Evolutionary conservation across 2,888 invertebrate genomes (phyloP).

Genomic region (Dasypolia templi): DNA sequence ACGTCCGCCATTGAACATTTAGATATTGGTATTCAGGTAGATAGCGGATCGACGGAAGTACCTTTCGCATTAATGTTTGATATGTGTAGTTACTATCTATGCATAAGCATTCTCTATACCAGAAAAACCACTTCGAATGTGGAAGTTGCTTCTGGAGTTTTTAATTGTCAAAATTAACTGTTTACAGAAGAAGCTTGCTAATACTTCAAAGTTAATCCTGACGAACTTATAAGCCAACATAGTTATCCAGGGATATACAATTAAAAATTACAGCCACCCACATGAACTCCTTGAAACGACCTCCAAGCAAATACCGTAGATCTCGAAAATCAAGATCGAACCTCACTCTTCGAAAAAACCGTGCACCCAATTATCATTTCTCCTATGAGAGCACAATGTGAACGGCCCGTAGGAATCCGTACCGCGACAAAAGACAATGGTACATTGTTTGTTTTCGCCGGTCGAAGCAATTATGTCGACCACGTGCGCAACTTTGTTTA

Average conservation of each 20-base stretch:
- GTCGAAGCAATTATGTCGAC: constrained; percentile 79
- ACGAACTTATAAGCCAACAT: too few relatives aligned
- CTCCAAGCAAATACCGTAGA: constrained; percentile 20
- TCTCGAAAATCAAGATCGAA: constrained; percentile 31
- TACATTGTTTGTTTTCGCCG: constrained; percentile 83
- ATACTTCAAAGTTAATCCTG: neutral
- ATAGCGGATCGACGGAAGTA: neutral
- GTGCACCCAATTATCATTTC: constrained; percentile 62
- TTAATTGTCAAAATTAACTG: neutral
- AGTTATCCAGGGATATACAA: too few relatives aligned
- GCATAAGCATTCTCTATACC: neutral
- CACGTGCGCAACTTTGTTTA: constrained; percentile 85
- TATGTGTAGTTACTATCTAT: too few relatives aligned
- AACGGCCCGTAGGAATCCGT: constrained; percentile 67
- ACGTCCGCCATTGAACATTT: neutral
- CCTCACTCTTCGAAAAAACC: constrained; percentile 50
- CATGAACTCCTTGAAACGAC: neutral
- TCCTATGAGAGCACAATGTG: constrained; percentile 66
- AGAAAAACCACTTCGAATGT: neutral
- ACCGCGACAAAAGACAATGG: constrained; percentile 77
- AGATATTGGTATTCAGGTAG: neutral
- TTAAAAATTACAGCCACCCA: neutral
- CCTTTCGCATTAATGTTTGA: neutral
- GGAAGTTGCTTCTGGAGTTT: neutral
- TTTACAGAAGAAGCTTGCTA: neutral